Conservation (phyloP, 2,113 vertebrate genomes). For the Paedocypris sp. region DNA sequence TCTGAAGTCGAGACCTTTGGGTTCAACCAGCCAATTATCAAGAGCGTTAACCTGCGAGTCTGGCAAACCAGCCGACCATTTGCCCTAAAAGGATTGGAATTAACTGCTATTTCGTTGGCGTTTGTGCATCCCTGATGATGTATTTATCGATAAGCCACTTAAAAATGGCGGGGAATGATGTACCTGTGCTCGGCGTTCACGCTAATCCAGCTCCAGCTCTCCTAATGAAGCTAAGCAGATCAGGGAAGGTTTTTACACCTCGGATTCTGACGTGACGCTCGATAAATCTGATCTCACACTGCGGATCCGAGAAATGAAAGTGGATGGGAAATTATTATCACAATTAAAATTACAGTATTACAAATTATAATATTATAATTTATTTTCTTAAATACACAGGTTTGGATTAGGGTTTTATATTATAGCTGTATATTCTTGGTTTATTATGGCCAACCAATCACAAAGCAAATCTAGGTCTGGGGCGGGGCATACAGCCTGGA, state of each 20-base stretch:
- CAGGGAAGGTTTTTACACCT: slow-evolving; percentile 36
- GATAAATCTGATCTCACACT: slow-evolving; percentile 29
- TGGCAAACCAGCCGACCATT: slow-evolving; percentile 41
- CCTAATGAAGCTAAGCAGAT: slow-evolving; percentile 59
- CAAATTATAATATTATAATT: no score
- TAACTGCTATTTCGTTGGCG: slow-evolving; percentile 57
- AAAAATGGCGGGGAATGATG: slow-evolving; percentile 52
- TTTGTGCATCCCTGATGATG: slow-evolving; percentile 53
- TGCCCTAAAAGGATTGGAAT: slow-evolving; percentile 48
- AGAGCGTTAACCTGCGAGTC: slow-evolving; percentile 37
- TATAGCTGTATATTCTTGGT: no score
- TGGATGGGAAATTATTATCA: slow-evolving; percentile 35
- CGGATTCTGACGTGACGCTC: slow-evolving; percentile 23
- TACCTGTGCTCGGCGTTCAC: slow-evolving; percentile 52
- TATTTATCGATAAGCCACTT: slow-evolving; percentile 54
- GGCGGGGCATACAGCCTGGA: no score
- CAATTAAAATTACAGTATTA: no score
- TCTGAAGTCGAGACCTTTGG: slow-evolving; percentile 6
- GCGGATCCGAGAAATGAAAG: slow-evolving; percentile 35
- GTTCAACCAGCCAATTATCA: slow-evolving; percentile 41
- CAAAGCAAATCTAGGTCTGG: no score
- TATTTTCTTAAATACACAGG: slow-evolving; percentile 3
- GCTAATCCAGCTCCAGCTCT: slow-evolving; percentile 52
- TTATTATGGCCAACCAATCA: no score
- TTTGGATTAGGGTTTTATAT: no score